Base-by-base conservation (phyloP, 2,113 vertebrate genomes). In the Mormoops blainvillei region DNA sequence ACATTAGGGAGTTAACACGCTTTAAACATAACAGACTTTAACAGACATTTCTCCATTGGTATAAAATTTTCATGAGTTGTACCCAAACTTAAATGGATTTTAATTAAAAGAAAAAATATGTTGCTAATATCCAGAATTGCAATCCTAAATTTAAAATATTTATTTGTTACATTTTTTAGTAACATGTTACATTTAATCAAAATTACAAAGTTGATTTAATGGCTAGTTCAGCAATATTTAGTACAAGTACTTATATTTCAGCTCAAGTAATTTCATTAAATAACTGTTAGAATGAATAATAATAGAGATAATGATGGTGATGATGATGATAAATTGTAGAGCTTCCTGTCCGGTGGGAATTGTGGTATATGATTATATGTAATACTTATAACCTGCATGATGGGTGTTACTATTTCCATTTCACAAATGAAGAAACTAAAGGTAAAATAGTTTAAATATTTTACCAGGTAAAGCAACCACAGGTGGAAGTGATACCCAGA, bases 361-460 rank as follows among this genome's bases (percentile, higher is more conserved):
- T 89, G 18, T 92, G 7, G 7, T 67, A 7, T 87, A 52, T 90
- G 14, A 52, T 86, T 36, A 73, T 81, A 65, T 89, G 92, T 90
- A 63, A 84, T 70, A 73, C 19, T 67, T 33, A 10, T 4, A 93
- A 88, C 19, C 22, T 84, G 2, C 28, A 33, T 67, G n/a, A 13
- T 65, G 81, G 12, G 15, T 78, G 36, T 92, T 93, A 70, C 31
- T 92, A 24, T 52, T 78, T 26, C 15, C 26, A 45, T 84, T 78
- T 95, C 71, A 87, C 41, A 93, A 22, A 82, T n/a, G 24, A 87
- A 61, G 20, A 92, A 92, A 90, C 15, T 84, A 77, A 87, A 90
- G 8, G 22, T 92, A 82, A 93, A 92, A 83, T n/a, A 73, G 22
- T 16, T 93, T 74, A 90, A 81, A 82, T 61, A 74, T 80, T 61